Percentiles rank a stretch among this genome's conserved stretches.
Conservation (phyloP, 1,140 invertebrate species). For the Gonatopus flavifemur region DNA sequence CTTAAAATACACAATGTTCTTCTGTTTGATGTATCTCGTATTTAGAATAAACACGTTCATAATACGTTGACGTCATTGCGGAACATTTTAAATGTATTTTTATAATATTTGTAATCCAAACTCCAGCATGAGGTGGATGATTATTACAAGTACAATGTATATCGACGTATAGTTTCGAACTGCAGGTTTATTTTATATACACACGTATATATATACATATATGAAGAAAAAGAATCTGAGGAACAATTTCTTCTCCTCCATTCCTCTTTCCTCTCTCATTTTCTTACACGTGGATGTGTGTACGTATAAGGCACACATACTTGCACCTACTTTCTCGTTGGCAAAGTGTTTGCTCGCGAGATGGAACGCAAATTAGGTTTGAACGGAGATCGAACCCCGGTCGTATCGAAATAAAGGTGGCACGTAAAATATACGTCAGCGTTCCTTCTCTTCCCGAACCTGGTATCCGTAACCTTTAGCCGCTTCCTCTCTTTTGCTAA, state of each 20-base stretch:
- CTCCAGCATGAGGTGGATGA: too few species aligned
- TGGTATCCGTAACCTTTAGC: constrained; percentile 18
- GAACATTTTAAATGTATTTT: too few species aligned
- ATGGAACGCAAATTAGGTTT: constrained; percentile 57
- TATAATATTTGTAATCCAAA: too few species aligned
- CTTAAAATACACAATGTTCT: too few species aligned
- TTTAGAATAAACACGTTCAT: too few species aligned
- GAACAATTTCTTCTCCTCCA: constrained; percentile 13
- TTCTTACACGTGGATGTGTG: constrained; percentile 3
- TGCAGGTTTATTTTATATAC: too few species aligned
- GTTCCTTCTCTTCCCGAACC: constrained; percentile 14
- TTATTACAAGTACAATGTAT: too few species aligned
- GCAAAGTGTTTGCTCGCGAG: constrained; percentile 51
- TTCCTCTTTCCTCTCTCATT: constrained; percentile 2
- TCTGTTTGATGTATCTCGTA: too few species aligned
- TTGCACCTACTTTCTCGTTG: neutral
- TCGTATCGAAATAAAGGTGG: constrained; percentile 54
- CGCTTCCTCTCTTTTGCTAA: constrained; percentile 15
- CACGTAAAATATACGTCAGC: constrained; percentile 47
- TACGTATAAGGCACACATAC: neutral
- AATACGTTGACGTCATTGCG: too few species aligned
- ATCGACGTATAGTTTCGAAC: too few species aligned
- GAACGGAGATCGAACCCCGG: constrained; percentile 45
- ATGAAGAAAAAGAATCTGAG: neutral
- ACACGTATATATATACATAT: neutral